Conservation (phyloP, 2,888 invertebrate species). For the Lasioglossum oenotherae region DNA sequence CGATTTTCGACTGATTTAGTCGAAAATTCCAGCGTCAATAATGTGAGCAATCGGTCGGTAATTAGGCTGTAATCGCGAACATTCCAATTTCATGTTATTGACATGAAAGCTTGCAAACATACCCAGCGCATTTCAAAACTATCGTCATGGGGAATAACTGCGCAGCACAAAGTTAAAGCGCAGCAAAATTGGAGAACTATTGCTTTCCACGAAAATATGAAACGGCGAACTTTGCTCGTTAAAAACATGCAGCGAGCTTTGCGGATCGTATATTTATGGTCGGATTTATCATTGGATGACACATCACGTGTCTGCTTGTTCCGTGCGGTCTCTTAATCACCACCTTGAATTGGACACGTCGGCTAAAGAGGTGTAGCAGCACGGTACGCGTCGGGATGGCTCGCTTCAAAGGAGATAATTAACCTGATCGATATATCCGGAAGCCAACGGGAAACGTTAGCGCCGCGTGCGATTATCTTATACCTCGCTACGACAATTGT, state of each 20-base stretch:
- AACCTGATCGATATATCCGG: not conserved
- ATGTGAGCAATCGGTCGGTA: not conserved
- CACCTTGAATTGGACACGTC: conserved; percentile 5
- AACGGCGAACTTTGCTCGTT: not conserved
- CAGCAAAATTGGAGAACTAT: not conserved
- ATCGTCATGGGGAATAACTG: not conserved
- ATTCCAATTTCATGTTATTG: not conserved
- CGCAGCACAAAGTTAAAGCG: not conserved
- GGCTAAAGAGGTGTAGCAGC: conserved; percentile 6
- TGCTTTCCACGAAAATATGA: not conserved
- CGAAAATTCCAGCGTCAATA: not conserved
- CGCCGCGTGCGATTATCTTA: not conserved
- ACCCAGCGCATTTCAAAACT: not conserved
- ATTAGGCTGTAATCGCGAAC: not conserved
- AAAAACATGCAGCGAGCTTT: not conserved
- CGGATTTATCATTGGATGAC: conserved; percentile 10
- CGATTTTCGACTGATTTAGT: not conserved
- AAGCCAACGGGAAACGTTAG: not conserved
- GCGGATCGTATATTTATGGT: not conserved
- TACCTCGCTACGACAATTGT: not conserved
- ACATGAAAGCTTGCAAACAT: too few species aligned
- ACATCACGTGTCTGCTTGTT: conserved; percentile 32
- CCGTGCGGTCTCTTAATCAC: conserved; percentile 30
- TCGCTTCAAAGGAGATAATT: not conserved
- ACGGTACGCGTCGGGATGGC: not conserved